These are phyloP conservation scores for Orycteropus afer DNA, from an alignment of 2,113 vertebrate species.

Conservation along the genomic window DNA sequence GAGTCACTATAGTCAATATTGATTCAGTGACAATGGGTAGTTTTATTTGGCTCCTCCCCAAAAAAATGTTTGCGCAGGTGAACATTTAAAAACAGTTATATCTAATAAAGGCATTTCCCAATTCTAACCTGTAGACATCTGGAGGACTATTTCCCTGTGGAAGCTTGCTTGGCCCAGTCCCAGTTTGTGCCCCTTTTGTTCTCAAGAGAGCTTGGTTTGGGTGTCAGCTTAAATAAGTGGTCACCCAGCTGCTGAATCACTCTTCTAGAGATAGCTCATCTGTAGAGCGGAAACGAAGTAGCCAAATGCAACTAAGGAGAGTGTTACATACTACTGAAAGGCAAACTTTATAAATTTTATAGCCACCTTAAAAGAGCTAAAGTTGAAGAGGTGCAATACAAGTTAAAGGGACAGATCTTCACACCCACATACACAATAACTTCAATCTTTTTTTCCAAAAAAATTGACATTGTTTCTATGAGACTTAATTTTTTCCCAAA, in stretches of 20 bases:
- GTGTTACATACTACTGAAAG: background rate
- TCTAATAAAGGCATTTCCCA: background rate
- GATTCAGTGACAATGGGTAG: too few relatives aligned
- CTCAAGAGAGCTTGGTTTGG: conserved; percentile 16
- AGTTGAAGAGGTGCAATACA: background rate
- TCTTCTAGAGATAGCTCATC: background rate
- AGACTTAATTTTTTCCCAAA: background rate
- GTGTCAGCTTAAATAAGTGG: conserved; percentile 11
- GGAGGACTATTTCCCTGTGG: background rate
- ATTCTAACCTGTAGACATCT: background rate
- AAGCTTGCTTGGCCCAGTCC: background rate
- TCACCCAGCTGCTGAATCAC: background rate
- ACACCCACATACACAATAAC: background rate
- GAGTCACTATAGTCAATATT: too few relatives aligned
- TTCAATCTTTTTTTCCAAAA: background rate
- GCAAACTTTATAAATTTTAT: background rate
- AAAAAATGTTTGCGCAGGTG: background rate
- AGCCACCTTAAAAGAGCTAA: background rate
- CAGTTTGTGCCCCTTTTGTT: background rate
- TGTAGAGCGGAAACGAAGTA: background rate
- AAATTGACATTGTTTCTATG: background rate
- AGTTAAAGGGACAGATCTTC: background rate
- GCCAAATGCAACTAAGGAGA: background rate
- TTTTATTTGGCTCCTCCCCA: background rate
- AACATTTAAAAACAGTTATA: background rate